phyloP scores from a whole-genome alignment of 2,797 vertebrate species.

The Esox masquinongy region DNA sequence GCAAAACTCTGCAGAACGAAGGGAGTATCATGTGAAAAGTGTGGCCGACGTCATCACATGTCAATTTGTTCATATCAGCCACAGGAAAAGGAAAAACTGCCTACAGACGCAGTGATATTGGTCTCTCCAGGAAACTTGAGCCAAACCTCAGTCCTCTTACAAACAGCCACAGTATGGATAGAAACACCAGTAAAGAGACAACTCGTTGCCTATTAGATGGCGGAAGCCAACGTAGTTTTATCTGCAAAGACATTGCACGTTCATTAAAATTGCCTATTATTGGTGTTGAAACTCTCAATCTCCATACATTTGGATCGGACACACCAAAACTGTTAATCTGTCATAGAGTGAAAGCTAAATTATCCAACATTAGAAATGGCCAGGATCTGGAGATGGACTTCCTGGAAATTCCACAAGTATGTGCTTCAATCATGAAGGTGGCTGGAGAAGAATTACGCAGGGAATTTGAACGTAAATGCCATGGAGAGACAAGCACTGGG shows the following conservation, averaged over 20 bases:
- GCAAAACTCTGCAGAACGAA: neutral
- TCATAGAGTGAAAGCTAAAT: neutral
- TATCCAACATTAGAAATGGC: slow-evolving; percentile 1
- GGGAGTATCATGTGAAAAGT: neutral
- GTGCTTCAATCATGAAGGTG: neutral
- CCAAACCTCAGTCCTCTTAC: neutral
- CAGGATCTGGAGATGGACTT: slow-evolving; percentile 2
- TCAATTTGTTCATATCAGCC: too few species aligned
- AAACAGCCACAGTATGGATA: neutral
- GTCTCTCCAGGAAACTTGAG: neutral
- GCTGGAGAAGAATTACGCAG: neutral
- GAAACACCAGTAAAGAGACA: slow-evolving; percentile 7
- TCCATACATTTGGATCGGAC: slow-evolving; percentile 11
- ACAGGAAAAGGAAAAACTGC: neutral
- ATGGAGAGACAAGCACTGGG: too few species aligned
- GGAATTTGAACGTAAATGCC: neutral
- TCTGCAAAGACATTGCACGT: neutral
- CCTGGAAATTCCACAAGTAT: neutral
- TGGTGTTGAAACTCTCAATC: neutral
- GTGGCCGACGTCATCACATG: neutral
- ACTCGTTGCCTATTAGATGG: neutral
- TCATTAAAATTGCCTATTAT: neutral
- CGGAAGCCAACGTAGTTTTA: slow-evolving; percentile 1
- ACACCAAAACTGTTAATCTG: neutral
- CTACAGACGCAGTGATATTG: neutral